Percentiles rank a stretch among this genome's conserved stretches.
Conservation (phyloP, 2,888 invertebrate genomes). For the Tenthredo amoena region DNA sequence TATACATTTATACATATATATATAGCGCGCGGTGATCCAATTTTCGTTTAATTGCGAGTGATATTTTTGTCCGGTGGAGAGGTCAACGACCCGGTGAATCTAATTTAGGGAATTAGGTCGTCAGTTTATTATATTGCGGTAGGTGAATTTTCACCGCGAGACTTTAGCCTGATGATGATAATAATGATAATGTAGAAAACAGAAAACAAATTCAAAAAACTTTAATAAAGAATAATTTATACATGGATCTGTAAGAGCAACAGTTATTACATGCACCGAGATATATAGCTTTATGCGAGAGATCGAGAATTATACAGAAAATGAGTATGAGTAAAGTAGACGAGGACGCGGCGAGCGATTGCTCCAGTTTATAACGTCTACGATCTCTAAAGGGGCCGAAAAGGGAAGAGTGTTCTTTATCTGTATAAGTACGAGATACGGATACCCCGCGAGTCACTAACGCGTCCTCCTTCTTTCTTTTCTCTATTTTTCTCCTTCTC, state of each 20-base stretch:
- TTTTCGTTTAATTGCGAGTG: conserved; percentile 77
- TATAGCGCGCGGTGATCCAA: conserved; percentile 73
- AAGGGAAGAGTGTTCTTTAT: conserved; percentile 23
- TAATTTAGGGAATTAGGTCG: conserved; percentile 76
- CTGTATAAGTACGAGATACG: background rate
- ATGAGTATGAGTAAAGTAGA: conserved; percentile 1
- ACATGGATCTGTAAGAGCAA: too few species aligned
- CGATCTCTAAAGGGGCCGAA: conserved; percentile 1
- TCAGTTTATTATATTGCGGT: conserved; percentile 76
- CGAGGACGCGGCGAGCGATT: background rate
- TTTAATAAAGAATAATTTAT: background rate
- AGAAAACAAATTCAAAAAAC: background rate
- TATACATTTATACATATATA: background rate
- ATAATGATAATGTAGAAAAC: background rate
- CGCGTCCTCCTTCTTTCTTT: background rate
- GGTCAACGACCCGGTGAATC: conserved; percentile 77
- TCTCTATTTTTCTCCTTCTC: background rate
- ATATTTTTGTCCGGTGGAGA: conserved; percentile 71
- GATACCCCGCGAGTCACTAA: background rate
- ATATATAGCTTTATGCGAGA: too few species aligned
- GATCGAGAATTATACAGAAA: background rate
- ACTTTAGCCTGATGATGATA: background rate
- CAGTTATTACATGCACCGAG: too few species aligned
- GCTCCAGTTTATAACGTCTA: conserved; percentile 13
- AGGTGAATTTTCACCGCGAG: conserved; percentile 59